Evolutionary conservation across 2,888 invertebrate species (phyloP).

Genomic region (Nomada fabriciana): DNA sequence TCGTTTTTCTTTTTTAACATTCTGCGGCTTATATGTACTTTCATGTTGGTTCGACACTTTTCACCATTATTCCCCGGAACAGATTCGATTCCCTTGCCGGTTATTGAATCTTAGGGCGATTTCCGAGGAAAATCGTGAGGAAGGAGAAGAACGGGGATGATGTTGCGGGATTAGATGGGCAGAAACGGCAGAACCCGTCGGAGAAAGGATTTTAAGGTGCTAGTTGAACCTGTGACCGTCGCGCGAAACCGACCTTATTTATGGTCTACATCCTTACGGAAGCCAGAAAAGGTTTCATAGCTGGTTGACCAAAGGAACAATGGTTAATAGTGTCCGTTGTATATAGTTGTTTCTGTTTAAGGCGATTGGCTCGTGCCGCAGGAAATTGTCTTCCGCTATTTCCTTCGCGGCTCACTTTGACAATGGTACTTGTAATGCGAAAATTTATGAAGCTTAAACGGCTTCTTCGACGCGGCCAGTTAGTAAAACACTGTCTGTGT

Average conservation of each 20-base stretch:
- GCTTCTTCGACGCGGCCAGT: slow-evolving; percentile 2
- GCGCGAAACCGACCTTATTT: slow-evolving; percentile 70
- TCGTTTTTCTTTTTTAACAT: slow-evolving; percentile 25
- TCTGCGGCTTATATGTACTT: not conserved
- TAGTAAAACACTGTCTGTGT: not conserved
- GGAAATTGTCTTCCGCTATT: slow-evolving; percentile 54
- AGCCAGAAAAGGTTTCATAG: slow-evolving; percentile 52
- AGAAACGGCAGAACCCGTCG: slow-evolving; percentile 61
- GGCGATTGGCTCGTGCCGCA: slow-evolving; percentile 44
- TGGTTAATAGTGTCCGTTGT: slow-evolving; percentile 56
- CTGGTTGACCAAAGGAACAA: slow-evolving; percentile 53
- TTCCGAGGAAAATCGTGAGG: slow-evolving; percentile 28
- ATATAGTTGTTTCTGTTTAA: slow-evolving; percentile 33
- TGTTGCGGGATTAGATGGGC: slow-evolving; percentile 48
- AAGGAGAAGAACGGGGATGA: not conserved
- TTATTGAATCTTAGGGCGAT: slow-evolving; percentile 61
- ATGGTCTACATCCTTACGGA: slow-evolving; percentile 63
- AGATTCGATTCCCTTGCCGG: slow-evolving; percentile 51
- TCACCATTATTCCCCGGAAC: slow-evolving; percentile 42
- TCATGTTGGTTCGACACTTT: slow-evolving; percentile 15
- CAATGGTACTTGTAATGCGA: slow-evolving; percentile 28
- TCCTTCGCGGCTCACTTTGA: slow-evolving; percentile 32
- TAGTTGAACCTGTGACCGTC: slow-evolving; percentile 65
- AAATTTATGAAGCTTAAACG: slow-evolving; percentile 45
- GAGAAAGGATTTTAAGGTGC: slow-evolving; percentile 66